Conservation (phyloP, 2,888 invertebrate genomes). For the Drosophila paucipuncta region DNA sequence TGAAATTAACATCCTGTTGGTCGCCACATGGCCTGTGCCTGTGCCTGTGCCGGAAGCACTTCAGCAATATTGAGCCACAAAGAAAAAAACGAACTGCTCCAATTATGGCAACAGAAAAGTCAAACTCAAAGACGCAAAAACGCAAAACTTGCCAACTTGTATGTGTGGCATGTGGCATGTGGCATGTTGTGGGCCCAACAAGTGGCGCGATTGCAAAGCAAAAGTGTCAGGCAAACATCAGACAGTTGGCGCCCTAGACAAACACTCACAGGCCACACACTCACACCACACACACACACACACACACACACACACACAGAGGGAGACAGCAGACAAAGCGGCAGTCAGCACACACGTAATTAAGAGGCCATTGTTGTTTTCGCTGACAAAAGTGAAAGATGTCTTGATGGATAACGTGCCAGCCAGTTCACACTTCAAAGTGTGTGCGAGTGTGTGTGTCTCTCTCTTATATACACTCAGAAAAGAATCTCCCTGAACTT, state of each 20-base stretch:
- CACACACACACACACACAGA: slow-evolving; percentile 31
- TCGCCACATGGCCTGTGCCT: slow-evolving; percentile 47
- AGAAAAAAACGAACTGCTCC: slow-evolving; percentile 48
- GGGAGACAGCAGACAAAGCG: slow-evolving; percentile 43
- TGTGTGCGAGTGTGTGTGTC: slow-evolving; percentile 31
- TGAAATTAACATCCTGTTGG: slow-evolving; percentile 77
- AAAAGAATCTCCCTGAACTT: neutral
- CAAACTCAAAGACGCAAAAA: slow-evolving; percentile 52
- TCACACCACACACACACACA: slow-evolving; percentile 11
- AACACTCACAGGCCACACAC: slow-evolving; percentile 45
- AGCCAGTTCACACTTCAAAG: slow-evolving; percentile 83
- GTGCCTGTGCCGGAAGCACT: slow-evolving; percentile 52
- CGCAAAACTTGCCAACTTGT: slow-evolving; percentile 26
- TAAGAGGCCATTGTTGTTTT: slow-evolving; percentile 84
- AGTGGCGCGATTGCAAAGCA: slow-evolving; percentile 69
- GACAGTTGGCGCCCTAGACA: slow-evolving; percentile 64
- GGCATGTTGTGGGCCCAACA: slow-evolving; percentile 44
- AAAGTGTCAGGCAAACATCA: slow-evolving; percentile 78
- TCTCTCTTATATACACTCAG: neutral
- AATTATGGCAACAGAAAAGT: slow-evolving; percentile 67
- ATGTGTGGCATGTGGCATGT: neutral
- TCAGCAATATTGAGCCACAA: slow-evolving; percentile 35
- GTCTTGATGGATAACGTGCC: slow-evolving; percentile 82
- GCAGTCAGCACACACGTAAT: slow-evolving; percentile 73
- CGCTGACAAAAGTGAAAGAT: slow-evolving; percentile 85